Percentiles rank a stretch among this genome's conserved stretches.
Conservation (phyloP, 1,140 invertebrate species). For the Neoseiulus cucumeris region DNA sequence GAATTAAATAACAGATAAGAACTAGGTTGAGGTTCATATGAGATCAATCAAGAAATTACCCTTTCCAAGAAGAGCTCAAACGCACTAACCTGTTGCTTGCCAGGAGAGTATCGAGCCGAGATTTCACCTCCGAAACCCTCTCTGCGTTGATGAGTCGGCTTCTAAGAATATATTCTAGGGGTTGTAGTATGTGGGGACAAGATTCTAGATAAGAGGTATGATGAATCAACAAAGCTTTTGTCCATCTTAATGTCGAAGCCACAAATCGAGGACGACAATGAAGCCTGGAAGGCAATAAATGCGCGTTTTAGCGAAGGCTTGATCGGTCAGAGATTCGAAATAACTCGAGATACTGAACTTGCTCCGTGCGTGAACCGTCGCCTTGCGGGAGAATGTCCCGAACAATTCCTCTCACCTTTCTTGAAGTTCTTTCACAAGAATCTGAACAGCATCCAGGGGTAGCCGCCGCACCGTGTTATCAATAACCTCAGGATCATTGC, state of each 20-base stretch:
- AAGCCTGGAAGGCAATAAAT: background rate
- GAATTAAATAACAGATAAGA: no score
- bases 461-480: background rate
- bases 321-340: background rate
- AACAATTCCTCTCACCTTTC: background rate
- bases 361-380: no score
- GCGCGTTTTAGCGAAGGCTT: background rate
- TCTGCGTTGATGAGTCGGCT: background rate
- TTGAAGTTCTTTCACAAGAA: background rate
- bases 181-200: background rate
- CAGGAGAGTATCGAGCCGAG: background rate
- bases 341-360: no score
- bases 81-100: background rate
- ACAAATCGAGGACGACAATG: constrained; percentile 6
- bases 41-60: no score
- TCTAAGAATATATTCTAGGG: background rate
- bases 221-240: background rate
- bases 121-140: background rate
- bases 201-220: background rate
- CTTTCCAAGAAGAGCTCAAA: no score
- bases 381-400: no score
- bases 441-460: background rate
- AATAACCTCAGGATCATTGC: background rate
- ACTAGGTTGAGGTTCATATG: no score
- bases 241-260: background rate